Base-by-base conservation (phyloP, 1,140 invertebrate genomes). In the Sitophilus oryzae region DNA sequence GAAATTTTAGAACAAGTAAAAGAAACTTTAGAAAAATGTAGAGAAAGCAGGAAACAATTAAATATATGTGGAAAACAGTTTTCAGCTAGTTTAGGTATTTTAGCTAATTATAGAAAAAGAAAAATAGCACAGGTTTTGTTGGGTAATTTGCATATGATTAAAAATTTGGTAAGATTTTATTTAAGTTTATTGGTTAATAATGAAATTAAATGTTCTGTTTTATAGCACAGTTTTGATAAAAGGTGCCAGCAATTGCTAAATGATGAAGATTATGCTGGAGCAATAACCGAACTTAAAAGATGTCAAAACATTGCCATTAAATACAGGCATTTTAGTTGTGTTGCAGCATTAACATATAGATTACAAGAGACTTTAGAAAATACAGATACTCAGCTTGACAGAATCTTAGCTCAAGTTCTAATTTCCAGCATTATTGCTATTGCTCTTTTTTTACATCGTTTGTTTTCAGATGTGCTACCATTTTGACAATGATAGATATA, bases 311-410 rank as follows among this genome's bases (percentile, higher is more conserved):
- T 85, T 3, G 89, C 92, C 0, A 76, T 80, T 0, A 83, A 79
- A 25, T 90, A 90, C 61, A 85, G 84, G 63, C 86, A 94, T 69
- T 95, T 90, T 62, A 81, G 79, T 20, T 95, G 91, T 64, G 87
- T 95, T 35, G 84, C 88, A 45, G 89, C 92, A 46, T 70, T 95
- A n/a, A 83, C 81, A 38, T 82, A 81, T 58, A 90, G 96, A 67
- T 72, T 98, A 0, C 89, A 95, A 71, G 93, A 96, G 67, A 96
- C 90, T 0, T 74, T 97, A 41, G 87, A 89, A 56, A 82, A 91
- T 75, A 91, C 91, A 0, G 94, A 97, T 71, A 90, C 94, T 64
- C 89, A 92, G 61, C 70, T 98, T 41, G 94, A 98, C 69, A 80
- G 82, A 4, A 91, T 91, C 0, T 73, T 97, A 6, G 84, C 91